Percentiles rank a stretch among this genome's conserved stretches.
Conservation (phyloP, 1,140 invertebrate species). For the Drosophila carrolli region DNA sequence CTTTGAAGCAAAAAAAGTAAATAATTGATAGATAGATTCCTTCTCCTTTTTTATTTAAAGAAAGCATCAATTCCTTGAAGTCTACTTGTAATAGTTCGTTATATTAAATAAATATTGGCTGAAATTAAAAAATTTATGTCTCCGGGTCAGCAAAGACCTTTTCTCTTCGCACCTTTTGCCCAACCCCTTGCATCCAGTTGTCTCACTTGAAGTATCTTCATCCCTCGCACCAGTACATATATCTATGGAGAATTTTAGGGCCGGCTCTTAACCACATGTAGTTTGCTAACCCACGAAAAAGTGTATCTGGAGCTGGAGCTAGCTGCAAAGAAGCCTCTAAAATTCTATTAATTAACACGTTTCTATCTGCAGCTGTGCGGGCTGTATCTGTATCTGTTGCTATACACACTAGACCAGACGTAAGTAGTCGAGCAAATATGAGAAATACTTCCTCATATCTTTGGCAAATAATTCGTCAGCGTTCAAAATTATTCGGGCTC, state of each 20-base stretch:
- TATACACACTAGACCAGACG: conserved; percentile 9
- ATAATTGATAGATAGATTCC: no score
- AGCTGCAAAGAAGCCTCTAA: conserved; percentile 15
- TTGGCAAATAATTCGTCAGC: conserved; percentile 47
- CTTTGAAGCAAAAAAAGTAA: no score
- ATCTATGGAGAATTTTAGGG: conserved; percentile 2
- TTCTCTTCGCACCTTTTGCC: conserved; percentile 3
- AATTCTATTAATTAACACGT: conserved; percentile 48
- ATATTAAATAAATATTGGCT: not conserved
- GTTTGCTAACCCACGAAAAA: conserved; percentile 12
- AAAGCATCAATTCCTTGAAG: no score
- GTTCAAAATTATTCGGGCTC: conserved; percentile 20
- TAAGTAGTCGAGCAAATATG: conserved; percentile 16
- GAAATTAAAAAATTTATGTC: not conserved
- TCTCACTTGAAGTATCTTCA: conserved; percentile 24
- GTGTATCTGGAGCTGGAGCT: conserved; percentile 3
- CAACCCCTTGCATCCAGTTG: not conserved
- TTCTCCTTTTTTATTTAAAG: no score
- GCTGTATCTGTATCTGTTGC: conserved; percentile 5
- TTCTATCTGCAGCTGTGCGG: conserved; percentile 18
- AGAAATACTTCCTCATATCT: conserved; percentile 54
- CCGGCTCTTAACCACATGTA: conserved; percentile 10
- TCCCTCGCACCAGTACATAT: conserved; percentile 14
- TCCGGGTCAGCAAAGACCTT: not conserved
- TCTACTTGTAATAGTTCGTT: no score